Evolutionary conservation across 1,140 invertebrate genomes (phyloP).

Genomic region (Aphelinus certus): DNA sequence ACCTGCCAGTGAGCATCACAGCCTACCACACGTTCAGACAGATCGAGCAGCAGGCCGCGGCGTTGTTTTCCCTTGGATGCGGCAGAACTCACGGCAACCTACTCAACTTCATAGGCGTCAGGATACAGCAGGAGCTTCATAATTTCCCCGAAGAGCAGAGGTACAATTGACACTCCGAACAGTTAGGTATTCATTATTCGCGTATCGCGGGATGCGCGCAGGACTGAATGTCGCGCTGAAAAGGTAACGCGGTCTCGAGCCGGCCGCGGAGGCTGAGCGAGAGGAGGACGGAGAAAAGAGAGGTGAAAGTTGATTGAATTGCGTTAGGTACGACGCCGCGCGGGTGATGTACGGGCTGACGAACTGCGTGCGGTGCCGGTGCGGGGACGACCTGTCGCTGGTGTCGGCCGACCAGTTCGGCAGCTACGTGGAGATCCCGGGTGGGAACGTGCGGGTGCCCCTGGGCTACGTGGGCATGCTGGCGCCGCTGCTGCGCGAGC

Average conservation of each 20-base stretch:
- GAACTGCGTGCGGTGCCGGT: constrained; percentile 69
- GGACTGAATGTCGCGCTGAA: too few species aligned
- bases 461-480: constrained; percentile 73
- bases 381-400: constrained; percentile 72
- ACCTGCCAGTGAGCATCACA: constrained; percentile 69
- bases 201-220: too few species aligned
- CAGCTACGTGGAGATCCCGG: constrained; percentile 73
- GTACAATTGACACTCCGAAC: constrained; percentile 29
- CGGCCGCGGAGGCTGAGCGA: too few species aligned
- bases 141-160: constrained; percentile 75
- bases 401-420: constrained; percentile 75
- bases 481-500: constrained; percentile 69
- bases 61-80: constrained; percentile 69
- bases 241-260: too few species aligned
- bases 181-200: too few species aligned
- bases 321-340: constrained; percentile 69
- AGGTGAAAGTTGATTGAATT: neutral
- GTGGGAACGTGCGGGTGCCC: constrained; percentile 72
- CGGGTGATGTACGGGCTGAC: constrained; percentile 74
- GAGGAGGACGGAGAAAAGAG: too few species aligned
- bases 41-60: constrained; percentile 72
- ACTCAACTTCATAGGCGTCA: constrained; percentile 71
- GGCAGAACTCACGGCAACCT: constrained; percentile 70
- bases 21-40: constrained; percentile 73
- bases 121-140: constrained; percentile 73